These are phyloP conservation scores for Alca torda DNA, from an alignment of 2,797 vertebrate species.

Conservation along the genomic window DNA sequence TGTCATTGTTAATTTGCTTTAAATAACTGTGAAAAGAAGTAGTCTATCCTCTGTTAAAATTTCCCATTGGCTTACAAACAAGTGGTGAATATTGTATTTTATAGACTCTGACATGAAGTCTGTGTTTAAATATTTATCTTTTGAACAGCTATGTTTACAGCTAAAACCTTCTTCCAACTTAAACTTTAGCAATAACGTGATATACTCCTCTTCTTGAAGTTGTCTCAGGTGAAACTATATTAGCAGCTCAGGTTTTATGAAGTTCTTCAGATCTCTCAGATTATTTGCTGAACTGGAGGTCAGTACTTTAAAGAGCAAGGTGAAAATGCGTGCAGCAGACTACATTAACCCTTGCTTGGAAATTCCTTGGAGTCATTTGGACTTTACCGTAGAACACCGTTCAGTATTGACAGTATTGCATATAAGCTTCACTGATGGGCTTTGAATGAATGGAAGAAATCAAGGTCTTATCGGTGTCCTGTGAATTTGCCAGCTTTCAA, in stretches of 20 bases:
- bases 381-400: background rate
- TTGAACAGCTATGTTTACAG: slow-evolving; percentile 45
- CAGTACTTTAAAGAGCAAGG: background rate
- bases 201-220: background rate
- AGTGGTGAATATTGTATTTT: slow-evolving; percentile 63
- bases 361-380: background rate
- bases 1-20: slow-evolving; percentile 75
- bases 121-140: slow-evolving; percentile 71
- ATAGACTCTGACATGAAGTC: slow-evolving; percentile 52
- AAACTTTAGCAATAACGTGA: background rate
- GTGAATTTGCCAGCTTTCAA: background rate
- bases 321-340: background rate
- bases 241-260: background rate
- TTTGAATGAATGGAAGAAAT: background rate
- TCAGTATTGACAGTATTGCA: background rate
- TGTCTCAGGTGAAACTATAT: background rate
- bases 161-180: slow-evolving; percentile 1
- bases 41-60: slow-evolving; percentile 51
- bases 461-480: background rate
- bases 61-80: slow-evolving; percentile 61
- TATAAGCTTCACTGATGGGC: background rate
- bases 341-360: background rate
- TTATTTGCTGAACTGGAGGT: background rate
- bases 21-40: slow-evolving; percentile 66
- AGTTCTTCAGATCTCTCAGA: background rate